These are phyloP conservation scores for Xestia sexstrigata DNA, from an alignment of 2,888 invertebrate genomes.

Conservation along the genomic window DNA sequence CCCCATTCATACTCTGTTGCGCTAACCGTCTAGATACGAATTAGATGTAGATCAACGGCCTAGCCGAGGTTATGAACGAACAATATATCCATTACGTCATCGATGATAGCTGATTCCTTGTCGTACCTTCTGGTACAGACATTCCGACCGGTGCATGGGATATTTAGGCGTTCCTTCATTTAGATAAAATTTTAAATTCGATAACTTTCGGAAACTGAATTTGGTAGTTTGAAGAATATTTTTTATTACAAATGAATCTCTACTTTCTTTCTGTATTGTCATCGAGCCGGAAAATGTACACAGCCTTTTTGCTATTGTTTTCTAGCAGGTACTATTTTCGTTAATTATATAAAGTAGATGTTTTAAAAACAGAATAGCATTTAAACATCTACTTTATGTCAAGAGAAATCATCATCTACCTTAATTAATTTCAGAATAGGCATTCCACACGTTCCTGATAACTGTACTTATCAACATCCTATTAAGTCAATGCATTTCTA, in stretches of 20 bases:
- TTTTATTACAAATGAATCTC: neutral
- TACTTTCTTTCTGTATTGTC: neutral
- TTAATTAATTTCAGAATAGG: neutral
- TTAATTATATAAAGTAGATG: neutral
- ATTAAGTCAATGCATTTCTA: neutral
- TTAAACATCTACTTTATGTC: neutral
- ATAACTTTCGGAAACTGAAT: neutral
- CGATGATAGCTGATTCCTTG: conserved; percentile 52
- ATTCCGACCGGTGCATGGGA: conserved; percentile 20
- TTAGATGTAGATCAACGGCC: conserved; percentile 78
- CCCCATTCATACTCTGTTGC: conserved; percentile 51
- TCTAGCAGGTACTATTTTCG: neutral
- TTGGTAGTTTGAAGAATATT: neutral
- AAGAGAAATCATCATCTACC: neutral
- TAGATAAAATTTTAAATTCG: neutral
- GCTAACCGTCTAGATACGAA: conserved; percentile 68
- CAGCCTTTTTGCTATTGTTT: neutral
- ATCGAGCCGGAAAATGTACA: neutral
- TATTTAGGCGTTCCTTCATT: conserved; percentile 7
- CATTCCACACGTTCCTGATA: neutral
- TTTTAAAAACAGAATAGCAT: neutral
- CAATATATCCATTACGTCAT: conserved; percentile 70
- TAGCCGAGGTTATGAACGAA: conserved; percentile 74
- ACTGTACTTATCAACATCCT: neutral
- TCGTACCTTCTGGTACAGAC: conserved; percentile 28